These are phyloP conservation scores for Trilocha varians DNA, from an alignment of 2,888 invertebrate genomes.

Conservation along the genomic window DNA sequence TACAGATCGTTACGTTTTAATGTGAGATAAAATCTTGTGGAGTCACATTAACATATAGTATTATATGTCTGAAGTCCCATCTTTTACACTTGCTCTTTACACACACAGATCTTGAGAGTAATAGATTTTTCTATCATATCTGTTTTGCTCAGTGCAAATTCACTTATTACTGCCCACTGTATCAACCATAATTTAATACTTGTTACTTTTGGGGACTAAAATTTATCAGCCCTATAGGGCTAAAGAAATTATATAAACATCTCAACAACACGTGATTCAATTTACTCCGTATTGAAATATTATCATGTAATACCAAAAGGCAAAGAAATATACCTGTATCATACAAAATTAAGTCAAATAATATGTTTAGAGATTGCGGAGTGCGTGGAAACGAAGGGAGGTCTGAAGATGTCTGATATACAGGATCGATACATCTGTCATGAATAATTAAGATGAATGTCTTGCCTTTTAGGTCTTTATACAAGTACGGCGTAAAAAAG, in stretches of 20 bases:
- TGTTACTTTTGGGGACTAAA: no score
- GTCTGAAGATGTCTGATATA: slow-evolving; percentile 31
- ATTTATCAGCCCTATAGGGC: no score
- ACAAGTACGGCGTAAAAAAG: slow-evolving; percentile 7
- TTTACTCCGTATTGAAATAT: not conserved
- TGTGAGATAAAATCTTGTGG: not conserved
- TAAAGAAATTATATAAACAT: no score
- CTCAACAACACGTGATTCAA: not conserved
- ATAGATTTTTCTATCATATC: no score
- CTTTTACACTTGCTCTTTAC: no score
- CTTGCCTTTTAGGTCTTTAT: slow-evolving; percentile 31
- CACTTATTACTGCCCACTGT: no score
- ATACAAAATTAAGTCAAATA: not conserved
- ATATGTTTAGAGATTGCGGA: slow-evolving; percentile 4
- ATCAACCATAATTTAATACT: no score
- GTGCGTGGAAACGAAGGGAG: slow-evolving; percentile 20
- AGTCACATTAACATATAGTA: no score
- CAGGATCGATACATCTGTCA: slow-evolving; percentile 42
- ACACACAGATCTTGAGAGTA: no score
- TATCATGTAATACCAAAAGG: not conserved
- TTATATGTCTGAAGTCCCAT: no score
- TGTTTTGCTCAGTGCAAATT: no score
- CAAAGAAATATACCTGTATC: slow-evolving; percentile 1
- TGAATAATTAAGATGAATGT: slow-evolving; percentile 60
- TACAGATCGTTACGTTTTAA: slow-evolving; percentile 8